Evolutionary conservation across 2,113 vertebrate species (phyloP), one percentile per base, ranked within the genome.

Genomic region (Hydrolagus affinis): DNA sequence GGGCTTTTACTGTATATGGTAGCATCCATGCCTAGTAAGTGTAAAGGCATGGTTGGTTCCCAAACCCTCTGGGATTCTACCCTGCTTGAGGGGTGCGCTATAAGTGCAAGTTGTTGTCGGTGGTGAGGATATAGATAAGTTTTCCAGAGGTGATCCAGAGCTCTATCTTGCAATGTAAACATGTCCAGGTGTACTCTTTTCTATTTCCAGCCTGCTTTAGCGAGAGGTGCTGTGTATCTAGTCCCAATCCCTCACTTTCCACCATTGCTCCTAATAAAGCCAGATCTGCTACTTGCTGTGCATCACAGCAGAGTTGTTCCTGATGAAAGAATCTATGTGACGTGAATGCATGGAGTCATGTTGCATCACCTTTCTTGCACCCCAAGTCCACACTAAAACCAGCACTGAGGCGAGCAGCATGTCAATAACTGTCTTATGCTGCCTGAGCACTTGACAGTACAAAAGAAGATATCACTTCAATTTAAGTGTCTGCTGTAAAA

Each of bases 401-500:
- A 44, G 32, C 32, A 75, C 17, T 44, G 28, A 56, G 73, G 19
- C 17, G 32, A 44, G 32, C 32, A 75, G 21, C 21, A 75, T 56
- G 32, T 57, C 32, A 56, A 11, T 75, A 75, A 56, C 30, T 2
- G 19, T 57, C 28, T 56, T 74, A 44, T 75, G 73, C 19, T 56
- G 14, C 19, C 56, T 72, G 70, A 72, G 70, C 30, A 30, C 25
- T 72, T 72, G 70, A 72, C 30, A 30, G 6, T 72, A 15, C 25
- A 30, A 72, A 72, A 72, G 25, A 30, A 75, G 73, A 19, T 21
- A 21, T 21, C 21, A 10, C n/a, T 56, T 21, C 73, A 56, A 44
- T 56, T 75, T 56, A 75, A 75, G 32, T 72, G 70, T 72, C 70
- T 72, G 70, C 25, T 72, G 25, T 72, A 72, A 30, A 72, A 28